Conservation (phyloP, 2,888 invertebrate species). For the Itoplectis maculator region DNA sequence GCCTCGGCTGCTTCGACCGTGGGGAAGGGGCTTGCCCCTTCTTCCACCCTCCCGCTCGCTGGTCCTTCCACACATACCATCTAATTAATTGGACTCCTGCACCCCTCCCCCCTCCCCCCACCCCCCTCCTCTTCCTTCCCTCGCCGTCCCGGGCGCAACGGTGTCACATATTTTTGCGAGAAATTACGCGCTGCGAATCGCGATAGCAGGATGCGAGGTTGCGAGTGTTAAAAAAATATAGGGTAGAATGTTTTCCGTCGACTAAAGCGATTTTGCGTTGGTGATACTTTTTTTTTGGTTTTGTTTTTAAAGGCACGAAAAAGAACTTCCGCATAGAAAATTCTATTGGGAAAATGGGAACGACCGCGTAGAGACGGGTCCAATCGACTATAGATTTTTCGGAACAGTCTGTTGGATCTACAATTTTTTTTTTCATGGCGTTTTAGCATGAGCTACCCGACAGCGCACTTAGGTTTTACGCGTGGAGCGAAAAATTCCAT, state of each 20-base stretch:
- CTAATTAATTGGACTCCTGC: slow-evolving; percentile 62
- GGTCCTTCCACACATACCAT: slow-evolving; percentile 40
- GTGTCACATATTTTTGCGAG: slow-evolving; percentile 45
- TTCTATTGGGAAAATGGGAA: background rate
- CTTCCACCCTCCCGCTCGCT: slow-evolving; percentile 45
- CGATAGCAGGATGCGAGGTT: no score
- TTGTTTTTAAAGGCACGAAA: no score
- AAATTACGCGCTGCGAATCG: slow-evolving; percentile 50
- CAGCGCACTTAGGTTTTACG: background rate
- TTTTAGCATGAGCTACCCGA: background rate
- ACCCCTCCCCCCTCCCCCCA: slow-evolving; percentile 4
- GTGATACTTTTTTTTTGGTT: no score
- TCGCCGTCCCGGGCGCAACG: background rate
- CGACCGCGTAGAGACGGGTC: background rate
- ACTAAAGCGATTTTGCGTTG: no score
- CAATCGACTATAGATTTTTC: background rate
- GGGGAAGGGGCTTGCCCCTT: no score
- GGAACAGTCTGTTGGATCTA: background rate
- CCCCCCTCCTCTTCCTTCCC: background rate
- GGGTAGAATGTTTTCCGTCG: slow-evolving; percentile 19
- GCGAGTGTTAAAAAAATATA: slow-evolving; percentile 26
- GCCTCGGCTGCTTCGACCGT: slow-evolving; percentile 50
- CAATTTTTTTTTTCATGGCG: background rate
- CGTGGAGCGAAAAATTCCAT: slow-evolving; percentile 50
- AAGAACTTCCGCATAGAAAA: background rate